Evolutionary conservation across 2,888 invertebrate species (phyloP).

Genomic region (Cheilosia vernalis): DNA sequence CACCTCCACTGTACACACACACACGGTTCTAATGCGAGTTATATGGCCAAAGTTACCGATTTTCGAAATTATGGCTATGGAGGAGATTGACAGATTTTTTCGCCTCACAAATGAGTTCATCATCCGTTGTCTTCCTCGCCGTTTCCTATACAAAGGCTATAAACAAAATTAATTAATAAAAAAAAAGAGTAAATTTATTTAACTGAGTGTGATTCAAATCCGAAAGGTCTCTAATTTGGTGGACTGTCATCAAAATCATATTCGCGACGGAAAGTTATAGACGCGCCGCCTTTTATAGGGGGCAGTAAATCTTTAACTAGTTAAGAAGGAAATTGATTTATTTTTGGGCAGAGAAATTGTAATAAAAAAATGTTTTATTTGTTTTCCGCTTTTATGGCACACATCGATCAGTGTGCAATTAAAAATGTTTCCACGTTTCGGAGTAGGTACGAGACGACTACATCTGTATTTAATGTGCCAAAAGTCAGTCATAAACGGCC

Average conservation of each 20-base stretch:
- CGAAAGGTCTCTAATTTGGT: constrained; percentile 1
- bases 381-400: constrained; percentile 31
- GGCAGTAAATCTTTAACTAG: constrained; percentile 58
- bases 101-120: constrained; percentile 69
- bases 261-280: neutral
- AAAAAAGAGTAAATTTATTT: constrained; percentile 27
- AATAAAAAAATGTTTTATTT: constrained; percentile 38
- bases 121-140: constrained; percentile 29
- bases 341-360: constrained; percentile 28
- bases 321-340: constrained; percentile 61
- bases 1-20: constrained; percentile 21
- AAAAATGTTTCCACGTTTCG: constrained; percentile 2
- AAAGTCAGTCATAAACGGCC: constrained; percentile 34
- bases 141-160: neutral
- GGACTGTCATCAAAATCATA: constrained; percentile 13
- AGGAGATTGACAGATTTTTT: constrained; percentile 55
- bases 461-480: constrained; percentile 25
- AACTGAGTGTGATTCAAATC: constrained; percentile 13
- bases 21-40: neutral
- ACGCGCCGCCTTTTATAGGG: constrained; percentile 39
- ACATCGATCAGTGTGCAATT: neutral
- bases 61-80: constrained; percentile 14
- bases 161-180: constrained; percentile 47
- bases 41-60: constrained; percentile 21
- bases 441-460: constrained; percentile 30